Conservation (phyloP, 2,113 vertebrate genomes). For the Galemys pyrenaicus region DNA sequence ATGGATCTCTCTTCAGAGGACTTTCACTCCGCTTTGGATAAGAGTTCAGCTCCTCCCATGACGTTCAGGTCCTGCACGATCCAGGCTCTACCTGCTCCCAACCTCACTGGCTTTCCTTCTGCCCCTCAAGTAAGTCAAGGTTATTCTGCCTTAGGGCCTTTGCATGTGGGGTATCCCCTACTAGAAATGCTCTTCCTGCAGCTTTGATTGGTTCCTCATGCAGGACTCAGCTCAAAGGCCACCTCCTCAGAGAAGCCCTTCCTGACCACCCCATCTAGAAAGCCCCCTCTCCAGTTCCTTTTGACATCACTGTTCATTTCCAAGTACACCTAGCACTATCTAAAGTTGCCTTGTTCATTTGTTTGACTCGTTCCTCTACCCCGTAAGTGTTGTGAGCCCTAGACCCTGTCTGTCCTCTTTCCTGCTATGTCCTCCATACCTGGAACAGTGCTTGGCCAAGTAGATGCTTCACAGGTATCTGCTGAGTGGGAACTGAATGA, state of each 20-base stretch:
- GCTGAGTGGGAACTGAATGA: not conserved
- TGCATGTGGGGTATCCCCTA: not conserved
- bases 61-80: not conserved
- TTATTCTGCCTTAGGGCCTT: not conserved
- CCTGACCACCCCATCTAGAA: not conserved
- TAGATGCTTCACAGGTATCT: not conserved
- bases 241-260: conserved; percentile 16
- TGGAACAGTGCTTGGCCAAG: not conserved
- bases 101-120: not conserved
- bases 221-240: not conserved
- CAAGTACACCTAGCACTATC: not conserved
- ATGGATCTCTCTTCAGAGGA: not conserved
- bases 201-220: not conserved
- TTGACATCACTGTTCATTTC: not conserved
- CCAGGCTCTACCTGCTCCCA: not conserved
- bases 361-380: not conserved
- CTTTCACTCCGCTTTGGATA: not conserved
- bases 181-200: not conserved
- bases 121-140: not conserved
- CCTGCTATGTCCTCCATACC: not conserved
- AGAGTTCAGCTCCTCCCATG: not conserved
- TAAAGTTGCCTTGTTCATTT: not conserved
- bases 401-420: not conserved
- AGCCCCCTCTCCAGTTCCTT: not conserved
- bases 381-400: not conserved